Evolutionary conservation across 2,888 invertebrate species (phyloP), one percentile per base, ranked within the genome.

Genomic region (Nezara viridula): DNA sequence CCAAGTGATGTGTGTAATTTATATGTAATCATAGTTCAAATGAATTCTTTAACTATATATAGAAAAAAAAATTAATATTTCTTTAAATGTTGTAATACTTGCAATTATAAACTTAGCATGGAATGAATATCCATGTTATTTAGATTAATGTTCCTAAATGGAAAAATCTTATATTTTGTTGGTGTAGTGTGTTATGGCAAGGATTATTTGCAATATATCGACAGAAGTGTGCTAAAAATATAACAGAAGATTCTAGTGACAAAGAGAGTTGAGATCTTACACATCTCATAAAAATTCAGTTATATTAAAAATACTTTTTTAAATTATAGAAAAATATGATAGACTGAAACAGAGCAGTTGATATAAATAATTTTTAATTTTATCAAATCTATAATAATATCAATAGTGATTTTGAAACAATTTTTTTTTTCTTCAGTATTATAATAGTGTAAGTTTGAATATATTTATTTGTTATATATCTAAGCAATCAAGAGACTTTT

Each of bases 131-230:
- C 40, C 44, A 47, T 81, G 44, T n/a, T 44, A 44, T 21, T 44
- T 81, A 81, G 32, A 81, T n/a, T 44, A 44, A 81, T 81, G 81
- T 81, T 81, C 81, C 81, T 81, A 44, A 12, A n/a, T 81, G 81
- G 81, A 81, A 81, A 77, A 44, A 44, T 81, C n/a, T 81, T 44
- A 44, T 40, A 44, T 81, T 77, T n/a, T 81, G 40, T 81, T 44
- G 16, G n/a, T 44, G n/a, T 44, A 47, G n/a, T 47, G 24, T 47
- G 24, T 77, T 40, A 14, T 77, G 77, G 40, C 77, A 37, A 77
- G 77, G 24, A 40, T 77, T 77, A 77, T 24, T 77, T 37, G 24
- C 21, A 81, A 77, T 21, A 24, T 12, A 40, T 21, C 24, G 9
- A 40, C 10, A 77, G 16, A 2, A 24, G 12, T n/a, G 16, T 27